Evolutionary conservation across 2,797 vertebrate species (phyloP).

Genomic region (Nannoperca obscura): DNA sequence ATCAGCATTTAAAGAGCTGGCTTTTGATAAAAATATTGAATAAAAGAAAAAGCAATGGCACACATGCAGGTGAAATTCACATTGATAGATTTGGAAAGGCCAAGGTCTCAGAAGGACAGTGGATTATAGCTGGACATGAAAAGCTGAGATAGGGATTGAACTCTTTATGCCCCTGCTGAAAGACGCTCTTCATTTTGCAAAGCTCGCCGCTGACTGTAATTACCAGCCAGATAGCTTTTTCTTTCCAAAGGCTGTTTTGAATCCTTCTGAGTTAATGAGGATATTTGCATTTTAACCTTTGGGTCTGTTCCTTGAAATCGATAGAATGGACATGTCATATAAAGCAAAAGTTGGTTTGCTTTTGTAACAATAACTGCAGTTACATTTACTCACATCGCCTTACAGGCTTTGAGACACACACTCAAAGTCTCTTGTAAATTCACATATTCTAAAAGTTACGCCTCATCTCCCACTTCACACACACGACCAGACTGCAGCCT

Average conservation of each 20-base stretch:
- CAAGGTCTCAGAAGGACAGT: slow-evolving; percentile 75
- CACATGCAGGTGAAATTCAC: slow-evolving; percentile 51
- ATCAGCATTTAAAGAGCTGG: slow-evolving; percentile 55
- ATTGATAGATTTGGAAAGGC: slow-evolving; percentile 63
- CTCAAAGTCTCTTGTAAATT: slow-evolving; percentile 41
- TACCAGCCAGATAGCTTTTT: slow-evolving; percentile 55
- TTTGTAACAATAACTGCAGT: slow-evolving; percentile 34
- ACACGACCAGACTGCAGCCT: slow-evolving; percentile 35
- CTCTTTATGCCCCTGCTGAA: slow-evolving; percentile 61
- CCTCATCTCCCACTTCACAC: slow-evolving; percentile 39
- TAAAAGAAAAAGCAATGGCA: slow-evolving; percentile 31
- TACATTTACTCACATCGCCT: slow-evolving; percentile 20
- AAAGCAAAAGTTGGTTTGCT: slow-evolving; percentile 53
- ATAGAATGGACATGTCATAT: slow-evolving; percentile 50
- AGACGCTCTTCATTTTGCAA: slow-evolving; percentile 68
- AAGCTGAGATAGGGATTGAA: slow-evolving; percentile 67
- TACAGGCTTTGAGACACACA: slow-evolving; percentile 43
- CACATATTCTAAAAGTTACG: slow-evolving; percentile 43
- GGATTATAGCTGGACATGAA: slow-evolving; percentile 68
- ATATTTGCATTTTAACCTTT: slow-evolving; percentile 77
- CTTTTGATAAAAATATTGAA: slow-evolving; percentile 43
- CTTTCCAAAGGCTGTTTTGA: slow-evolving; percentile 57
- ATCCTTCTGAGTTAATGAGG: slow-evolving; percentile 73
- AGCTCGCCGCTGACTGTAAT: slow-evolving; percentile 66
- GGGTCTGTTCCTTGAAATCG: slow-evolving; percentile 55